phyloP scores from a whole-genome alignment of 2,113 vertebrate genomes.

The Excalfactoria chinensis region DNA sequence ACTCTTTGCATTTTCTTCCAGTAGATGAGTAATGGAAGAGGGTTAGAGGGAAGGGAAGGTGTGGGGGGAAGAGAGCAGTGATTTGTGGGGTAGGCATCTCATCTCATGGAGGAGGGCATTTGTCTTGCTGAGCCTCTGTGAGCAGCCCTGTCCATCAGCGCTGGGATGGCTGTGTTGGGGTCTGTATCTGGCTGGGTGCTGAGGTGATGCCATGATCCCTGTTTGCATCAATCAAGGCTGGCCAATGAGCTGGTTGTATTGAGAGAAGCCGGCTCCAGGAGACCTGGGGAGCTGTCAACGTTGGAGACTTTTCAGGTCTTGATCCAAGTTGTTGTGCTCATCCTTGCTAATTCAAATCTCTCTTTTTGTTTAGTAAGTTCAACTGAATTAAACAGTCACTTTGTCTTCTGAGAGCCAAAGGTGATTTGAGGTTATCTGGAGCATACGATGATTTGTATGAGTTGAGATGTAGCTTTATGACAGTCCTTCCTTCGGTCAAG shows the following conservation, averaged over 20 bases:
- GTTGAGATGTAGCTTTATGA: accelerated
- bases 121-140: constrained; percentile 82
- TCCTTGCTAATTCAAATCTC: background rate
- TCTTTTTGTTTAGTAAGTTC: background rate
- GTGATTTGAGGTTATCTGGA: background rate
- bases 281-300: background rate
- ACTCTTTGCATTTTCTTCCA: constrained; percentile 87
- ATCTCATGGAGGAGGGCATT: constrained; percentile 86
- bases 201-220: background rate
- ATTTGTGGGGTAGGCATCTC: constrained; percentile 90
- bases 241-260: background rate
- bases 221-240: background rate
- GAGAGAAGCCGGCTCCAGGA: background rate
- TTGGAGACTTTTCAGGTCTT: background rate
- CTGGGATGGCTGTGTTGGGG: background rate
- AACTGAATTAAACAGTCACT: background rate
- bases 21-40: constrained; percentile 91
- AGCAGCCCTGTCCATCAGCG: accelerated
- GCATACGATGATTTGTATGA: background rate
- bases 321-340: background rate
- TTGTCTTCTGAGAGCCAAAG: background rate
- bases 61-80: constrained; percentile 81
- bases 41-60: constrained; percentile 79
- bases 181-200: background rate
- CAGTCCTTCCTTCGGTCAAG: accelerated